phyloP scores from a whole-genome alignment of 2,113 vertebrate genomes.

The Scartelaos histophorus region DNA sequence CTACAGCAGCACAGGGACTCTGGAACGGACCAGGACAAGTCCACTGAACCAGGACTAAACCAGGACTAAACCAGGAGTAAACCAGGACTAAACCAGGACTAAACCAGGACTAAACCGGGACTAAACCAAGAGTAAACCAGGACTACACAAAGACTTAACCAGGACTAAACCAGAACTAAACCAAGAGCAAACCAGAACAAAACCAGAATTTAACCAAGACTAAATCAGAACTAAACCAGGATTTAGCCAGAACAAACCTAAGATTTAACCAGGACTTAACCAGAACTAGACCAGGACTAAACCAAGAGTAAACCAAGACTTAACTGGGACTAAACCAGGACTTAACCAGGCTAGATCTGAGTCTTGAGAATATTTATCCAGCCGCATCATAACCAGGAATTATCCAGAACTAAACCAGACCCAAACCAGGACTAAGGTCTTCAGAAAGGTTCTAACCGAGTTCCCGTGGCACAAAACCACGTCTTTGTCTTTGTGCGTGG shows the following conservation, averaged over 20 bases:
- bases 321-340: no score
- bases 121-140: no score
- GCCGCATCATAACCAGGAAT: background rate
- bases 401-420: background rate
- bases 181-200: no score
- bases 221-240: no score
- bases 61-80: background rate
- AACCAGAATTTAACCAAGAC: no score
- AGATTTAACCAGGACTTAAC: background rate
- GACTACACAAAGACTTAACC: no score
- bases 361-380: no score
- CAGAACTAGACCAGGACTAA: background rate
- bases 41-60: background rate
- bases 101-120: no score
- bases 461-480: background rate
- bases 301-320: background rate
- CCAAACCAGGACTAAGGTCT: background rate
- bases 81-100: no score
- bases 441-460: background rate
- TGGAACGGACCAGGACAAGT: background rate
- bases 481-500: conserved; percentile 18
- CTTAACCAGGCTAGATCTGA: no score
- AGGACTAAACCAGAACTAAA: no score
- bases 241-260: no score
- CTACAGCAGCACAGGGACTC: background rate